Percentiles rank a stretch among this genome's conserved stretches.
These are phyloP conservation scores for Hiodon tergisus DNA, from an alignment of 2,113 vertebrate species.

Conservation along the genomic window DNA sequence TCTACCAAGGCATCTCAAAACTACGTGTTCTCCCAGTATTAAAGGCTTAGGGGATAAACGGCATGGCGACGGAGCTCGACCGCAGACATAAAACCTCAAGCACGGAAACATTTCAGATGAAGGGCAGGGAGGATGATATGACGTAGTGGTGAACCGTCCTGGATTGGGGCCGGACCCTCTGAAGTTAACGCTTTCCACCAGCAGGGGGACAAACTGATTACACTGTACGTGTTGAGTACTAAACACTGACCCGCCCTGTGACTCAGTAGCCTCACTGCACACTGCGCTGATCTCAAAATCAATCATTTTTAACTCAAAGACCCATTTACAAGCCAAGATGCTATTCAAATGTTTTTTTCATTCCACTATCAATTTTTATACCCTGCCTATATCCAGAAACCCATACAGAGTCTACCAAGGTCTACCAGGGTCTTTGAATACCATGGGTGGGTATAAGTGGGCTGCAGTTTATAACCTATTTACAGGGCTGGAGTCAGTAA, in stretches of 20 bases:
- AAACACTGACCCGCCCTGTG: not conserved
- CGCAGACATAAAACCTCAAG: not conserved
- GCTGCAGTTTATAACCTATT: no score
- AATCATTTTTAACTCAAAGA: not conserved
- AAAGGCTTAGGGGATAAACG: conserved; percentile 15
- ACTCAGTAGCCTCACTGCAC: not conserved
- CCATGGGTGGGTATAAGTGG: no score
- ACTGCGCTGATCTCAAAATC: not conserved
- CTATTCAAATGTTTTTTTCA: no score
- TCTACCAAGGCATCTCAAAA: not conserved
- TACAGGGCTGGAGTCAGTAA: no score
- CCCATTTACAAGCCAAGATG: no score
- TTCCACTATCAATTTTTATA: no score
- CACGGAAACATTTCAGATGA: not conserved
- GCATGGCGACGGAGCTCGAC: not conserved
- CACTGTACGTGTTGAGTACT: not conserved
- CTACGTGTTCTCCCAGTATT: not conserved
- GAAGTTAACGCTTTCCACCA: not conserved
- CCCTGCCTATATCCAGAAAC: no score
- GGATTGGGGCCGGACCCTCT: not conserved
- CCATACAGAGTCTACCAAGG: no score
- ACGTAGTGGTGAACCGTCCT: no score
- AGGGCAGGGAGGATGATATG: not conserved
- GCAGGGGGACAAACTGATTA: not conserved
- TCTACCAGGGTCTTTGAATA: no score